A percentile compares a stretch with the other conserved stretches of the same genome.
Conservation (phyloP, 1,140 invertebrate genomes). For the Metaphire vulgaris region DNA sequence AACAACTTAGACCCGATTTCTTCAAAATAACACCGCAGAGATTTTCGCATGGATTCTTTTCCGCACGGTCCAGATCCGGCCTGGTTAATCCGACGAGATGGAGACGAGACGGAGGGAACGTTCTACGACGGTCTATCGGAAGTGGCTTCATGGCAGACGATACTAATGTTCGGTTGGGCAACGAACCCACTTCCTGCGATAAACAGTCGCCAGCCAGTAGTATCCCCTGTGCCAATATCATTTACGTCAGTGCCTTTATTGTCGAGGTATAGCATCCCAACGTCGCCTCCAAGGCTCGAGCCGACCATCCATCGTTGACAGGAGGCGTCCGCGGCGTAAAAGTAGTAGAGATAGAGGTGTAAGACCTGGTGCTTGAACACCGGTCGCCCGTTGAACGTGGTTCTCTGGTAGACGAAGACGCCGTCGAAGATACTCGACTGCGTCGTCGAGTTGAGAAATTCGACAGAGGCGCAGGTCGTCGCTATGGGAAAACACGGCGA, state of each 20-base stretch:
- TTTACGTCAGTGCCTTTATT: neutral
- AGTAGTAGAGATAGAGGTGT: neutral
- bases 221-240: no score
- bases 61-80: no score
- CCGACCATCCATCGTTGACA: neutral
- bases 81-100: no score
- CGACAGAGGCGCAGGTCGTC: neutral
- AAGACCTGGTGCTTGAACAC: neutral
- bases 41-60: no score
- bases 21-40: no score
- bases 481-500: neutral
- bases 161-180: no score
- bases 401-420: neutral
- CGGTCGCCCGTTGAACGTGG: neutral
- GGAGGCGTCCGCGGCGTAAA: neutral
- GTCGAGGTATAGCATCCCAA: neutral
- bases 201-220: no score
- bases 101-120: no score
- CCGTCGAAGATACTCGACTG: neutral
- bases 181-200: no score
- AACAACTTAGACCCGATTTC: no score
- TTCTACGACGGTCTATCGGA: no score
- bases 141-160: no score
- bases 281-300: neutral
- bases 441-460: neutral